Evolutionary conservation across 1,140 invertebrate genomes (phyloP).

Genomic region (Trypoxylus dichotomus): DNA sequence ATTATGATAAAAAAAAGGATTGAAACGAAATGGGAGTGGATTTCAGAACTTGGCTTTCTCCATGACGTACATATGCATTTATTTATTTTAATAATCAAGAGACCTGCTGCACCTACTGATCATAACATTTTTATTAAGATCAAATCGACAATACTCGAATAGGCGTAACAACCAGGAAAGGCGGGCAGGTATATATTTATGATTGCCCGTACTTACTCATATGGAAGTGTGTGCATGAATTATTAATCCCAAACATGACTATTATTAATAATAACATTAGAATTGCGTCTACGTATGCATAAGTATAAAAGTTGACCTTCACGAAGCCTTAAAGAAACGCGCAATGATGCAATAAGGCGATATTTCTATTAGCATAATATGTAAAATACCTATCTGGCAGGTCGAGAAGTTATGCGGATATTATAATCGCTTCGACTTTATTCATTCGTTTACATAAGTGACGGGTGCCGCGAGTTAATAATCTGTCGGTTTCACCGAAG

Average conservation of each 20-base stretch:
- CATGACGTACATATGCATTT: not conserved
- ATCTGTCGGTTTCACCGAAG: not conserved
- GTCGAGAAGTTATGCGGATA: not conserved
- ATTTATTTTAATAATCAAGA: not conserved
- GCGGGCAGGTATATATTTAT: not conserved
- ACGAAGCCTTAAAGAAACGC: not conserved
- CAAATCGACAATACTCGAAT: not conserved
- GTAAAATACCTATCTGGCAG: not conserved
- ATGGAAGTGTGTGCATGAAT: not conserved
- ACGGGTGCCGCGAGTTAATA: not conserved
- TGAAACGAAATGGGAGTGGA: not conserved
- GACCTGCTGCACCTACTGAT: not conserved
- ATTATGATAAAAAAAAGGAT: too few species aligned
- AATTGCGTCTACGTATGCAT: not conserved
- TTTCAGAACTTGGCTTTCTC: not conserved
- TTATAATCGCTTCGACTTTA: not conserved
- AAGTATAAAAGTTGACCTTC: not conserved
- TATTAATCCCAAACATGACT: not conserved
- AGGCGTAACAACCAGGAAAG: not conserved
- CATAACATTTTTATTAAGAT: not conserved
- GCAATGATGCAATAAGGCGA: not conserved
- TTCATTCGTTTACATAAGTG: not conserved
- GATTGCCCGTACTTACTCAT: not conserved
- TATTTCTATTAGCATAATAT: slow-evolving; percentile 1
- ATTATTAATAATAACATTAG: slow-evolving; percentile 11